These are phyloP conservation scores for Diarsia rubi DNA, from an alignment of 2,888 invertebrate species.

Conservation along the genomic window DNA sequence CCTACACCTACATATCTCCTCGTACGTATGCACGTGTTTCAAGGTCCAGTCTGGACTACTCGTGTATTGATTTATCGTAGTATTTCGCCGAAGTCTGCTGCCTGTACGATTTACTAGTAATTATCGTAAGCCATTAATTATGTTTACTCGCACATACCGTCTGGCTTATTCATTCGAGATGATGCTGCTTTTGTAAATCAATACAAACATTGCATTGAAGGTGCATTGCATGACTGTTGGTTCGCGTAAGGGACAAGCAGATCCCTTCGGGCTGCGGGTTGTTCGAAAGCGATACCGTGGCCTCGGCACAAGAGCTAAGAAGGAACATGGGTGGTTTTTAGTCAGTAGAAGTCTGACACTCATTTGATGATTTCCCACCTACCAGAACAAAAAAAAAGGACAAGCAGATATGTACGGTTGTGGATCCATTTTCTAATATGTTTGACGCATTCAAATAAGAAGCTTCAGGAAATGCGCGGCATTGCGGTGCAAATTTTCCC, in stretches of 20 bases:
- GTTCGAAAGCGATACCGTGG: no score
- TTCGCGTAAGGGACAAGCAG: not conserved
- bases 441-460: not conserved
- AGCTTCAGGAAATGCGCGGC: not conserved
- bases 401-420: not conserved
- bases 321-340: no score
- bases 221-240: not conserved
- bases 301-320: no score
- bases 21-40: constrained; percentile 27
- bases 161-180: constrained; percentile 6
- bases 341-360: no score
- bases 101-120: constrained; percentile 17
- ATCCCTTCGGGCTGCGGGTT: no score
- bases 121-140: constrained; percentile 8
- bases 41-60: constrained; percentile 49
- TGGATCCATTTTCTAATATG: not conserved
- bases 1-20: constrained; percentile 7
- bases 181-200: not conserved
- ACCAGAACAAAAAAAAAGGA: no score
- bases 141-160: constrained; percentile 3
- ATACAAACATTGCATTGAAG: not conserved
- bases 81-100: constrained; percentile 34
- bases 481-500: not conserved
- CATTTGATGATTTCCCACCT: no score
- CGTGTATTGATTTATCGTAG: constrained; percentile 57